Evolutionary conservation across 1,140 invertebrate genomes (phyloP), one percentile per base, ranked within the genome.

Genomic region (Chrysoperla carnea): DNA sequence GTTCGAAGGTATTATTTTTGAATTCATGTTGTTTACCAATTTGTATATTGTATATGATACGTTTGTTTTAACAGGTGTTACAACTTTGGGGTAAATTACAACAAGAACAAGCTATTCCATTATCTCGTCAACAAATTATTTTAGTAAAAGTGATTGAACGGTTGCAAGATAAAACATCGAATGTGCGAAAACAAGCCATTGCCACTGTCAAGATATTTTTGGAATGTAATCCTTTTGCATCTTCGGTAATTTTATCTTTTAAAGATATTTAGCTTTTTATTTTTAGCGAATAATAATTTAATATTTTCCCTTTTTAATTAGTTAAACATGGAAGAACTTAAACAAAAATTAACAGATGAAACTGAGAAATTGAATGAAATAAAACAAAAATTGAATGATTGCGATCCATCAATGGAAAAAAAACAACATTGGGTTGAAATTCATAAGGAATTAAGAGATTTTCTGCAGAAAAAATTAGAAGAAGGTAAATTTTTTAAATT

Each of bases 121-220:
- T 89, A 27, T 59, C 59, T 1, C 62, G 73, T 41, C 72, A 83
- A 48, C 69, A 72, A 8, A 59, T 63, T 11, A 64, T 89, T 39
- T 60, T 86, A 31, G 61, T 70, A 43, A 61, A 73, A 8, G 68
- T 73, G 1, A 69, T 75, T 12, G 70, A 71, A 11, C 71, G 85
- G 9, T 61, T 91, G 29, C 63, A 76, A 45, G 86, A 91, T 56
- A 84, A 78, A 55, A 79, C 80, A 6, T 76, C 77, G 11, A 67
- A 72, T 44, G 85, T 89, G 1, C 66, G 85, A 1, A 87, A 85
- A 59, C 72, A 79, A 46, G 80, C 84, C 37, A 68, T 90, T 40
- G 77, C 81, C 50, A 61, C 84, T n/a, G 51, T 86, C 6, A 77
- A 75, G 29, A 65, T 73, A 13, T 72, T 87, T 48, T 61, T 90